A percentile compares a stretch with the other conserved stretches of the same genome.
These are phyloP conservation scores for Orientallactaga bullata DNA, from an alignment of 2,113 vertebrate species.

Conservation along the genomic window DNA sequence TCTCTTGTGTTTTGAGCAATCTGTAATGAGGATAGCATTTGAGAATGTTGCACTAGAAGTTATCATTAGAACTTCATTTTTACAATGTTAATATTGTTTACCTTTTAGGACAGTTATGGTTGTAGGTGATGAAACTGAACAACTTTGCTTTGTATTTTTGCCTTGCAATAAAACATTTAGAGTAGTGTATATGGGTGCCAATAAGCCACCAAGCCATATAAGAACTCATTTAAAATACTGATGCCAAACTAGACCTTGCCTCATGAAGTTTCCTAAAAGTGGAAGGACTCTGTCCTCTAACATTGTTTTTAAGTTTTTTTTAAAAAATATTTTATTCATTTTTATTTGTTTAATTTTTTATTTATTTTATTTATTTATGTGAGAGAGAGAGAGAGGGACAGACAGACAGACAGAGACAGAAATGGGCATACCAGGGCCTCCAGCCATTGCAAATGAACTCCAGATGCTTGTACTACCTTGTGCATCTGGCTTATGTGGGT, in stretches of 20 bases:
- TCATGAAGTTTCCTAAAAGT: slow-evolving; percentile 30
- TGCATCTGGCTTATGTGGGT: too few relatives aligned
- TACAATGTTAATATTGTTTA: background rate
- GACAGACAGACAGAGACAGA: too few relatives aligned
- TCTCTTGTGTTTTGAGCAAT: background rate
- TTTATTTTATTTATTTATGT: too few relatives aligned
- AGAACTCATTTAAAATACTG: slow-evolving; percentile 58
- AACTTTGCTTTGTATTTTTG: slow-evolving; percentile 49
- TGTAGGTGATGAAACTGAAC: slow-evolving; percentile 57
- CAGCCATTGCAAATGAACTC: too few relatives aligned
- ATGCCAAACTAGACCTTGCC: background rate
- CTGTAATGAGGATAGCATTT: background rate
- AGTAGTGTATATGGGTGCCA: slow-evolving; percentile 37
- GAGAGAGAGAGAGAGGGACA: too few relatives aligned
- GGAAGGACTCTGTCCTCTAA: background rate
- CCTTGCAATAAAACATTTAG: slow-evolving; percentile 48
- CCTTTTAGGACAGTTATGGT: slow-evolving; percentile 6
- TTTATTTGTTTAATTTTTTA: too few relatives aligned
- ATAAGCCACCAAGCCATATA: slow-evolving; percentile 20
- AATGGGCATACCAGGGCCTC: too few relatives aligned
- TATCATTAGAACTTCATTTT: background rate
- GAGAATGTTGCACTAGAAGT: background rate
- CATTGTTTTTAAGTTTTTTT: background rate
- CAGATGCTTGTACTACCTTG: too few relatives aligned
- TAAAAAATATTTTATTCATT: too few relatives aligned